Conservation (phyloP, 2,888 invertebrate genomes). For the Liodrosophila aerea region DNA sequence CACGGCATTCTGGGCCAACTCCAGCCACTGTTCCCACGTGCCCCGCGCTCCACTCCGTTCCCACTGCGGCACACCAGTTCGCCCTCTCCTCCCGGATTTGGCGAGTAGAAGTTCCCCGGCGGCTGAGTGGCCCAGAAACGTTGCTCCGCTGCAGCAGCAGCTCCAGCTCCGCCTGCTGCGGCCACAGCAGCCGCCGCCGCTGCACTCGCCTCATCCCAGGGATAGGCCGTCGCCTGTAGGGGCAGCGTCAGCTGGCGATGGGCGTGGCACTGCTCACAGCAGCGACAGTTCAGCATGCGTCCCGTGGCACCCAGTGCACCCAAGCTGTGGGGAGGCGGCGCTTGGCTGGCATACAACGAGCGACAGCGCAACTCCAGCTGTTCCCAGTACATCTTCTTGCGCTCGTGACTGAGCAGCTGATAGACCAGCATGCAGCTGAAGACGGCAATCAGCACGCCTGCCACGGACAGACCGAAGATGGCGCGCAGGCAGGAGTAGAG, state of each 20-base stretch:
- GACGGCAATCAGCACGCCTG: conserved; percentile 94
- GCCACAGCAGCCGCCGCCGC: conserved; percentile 83
- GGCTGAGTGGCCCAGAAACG: conserved; percentile 84
- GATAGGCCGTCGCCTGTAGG: conserved; percentile 84
- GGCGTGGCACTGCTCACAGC: conserved; percentile 87
- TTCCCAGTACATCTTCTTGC: conserved; percentile 97
- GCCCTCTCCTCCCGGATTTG: conserved; percentile 87
- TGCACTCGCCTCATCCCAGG: conserved; percentile 84
- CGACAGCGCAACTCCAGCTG: conserved; percentile 93
- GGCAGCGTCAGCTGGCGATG: conserved; percentile 84
- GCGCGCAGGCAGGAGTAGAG: conserved; percentile 93
- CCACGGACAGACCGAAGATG: conserved; percentile 94
- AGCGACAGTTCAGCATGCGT: conserved; percentile 84
- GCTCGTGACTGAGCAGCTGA: conserved; percentile 93
- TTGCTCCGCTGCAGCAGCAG: conserved; percentile 70
- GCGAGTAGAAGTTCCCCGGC: conserved; percentile 92
- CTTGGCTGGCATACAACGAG: conserved; percentile 86
- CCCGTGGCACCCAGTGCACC: conserved; percentile 79
- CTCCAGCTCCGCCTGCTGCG: conserved; percentile 77
- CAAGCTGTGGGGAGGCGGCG: conserved; percentile 76
- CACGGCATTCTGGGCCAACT: conserved; percentile 89
- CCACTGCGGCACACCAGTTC: conserved; percentile 77
- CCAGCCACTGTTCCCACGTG: conserved; percentile 83
- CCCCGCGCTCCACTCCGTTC: conserved; percentile 79
- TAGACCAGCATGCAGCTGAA: conserved; percentile 96